These are phyloP conservation scores for Wasmannia auropunctata DNA, from an alignment of 1,140 invertebrate species.

Conservation along the genomic window DNA sequence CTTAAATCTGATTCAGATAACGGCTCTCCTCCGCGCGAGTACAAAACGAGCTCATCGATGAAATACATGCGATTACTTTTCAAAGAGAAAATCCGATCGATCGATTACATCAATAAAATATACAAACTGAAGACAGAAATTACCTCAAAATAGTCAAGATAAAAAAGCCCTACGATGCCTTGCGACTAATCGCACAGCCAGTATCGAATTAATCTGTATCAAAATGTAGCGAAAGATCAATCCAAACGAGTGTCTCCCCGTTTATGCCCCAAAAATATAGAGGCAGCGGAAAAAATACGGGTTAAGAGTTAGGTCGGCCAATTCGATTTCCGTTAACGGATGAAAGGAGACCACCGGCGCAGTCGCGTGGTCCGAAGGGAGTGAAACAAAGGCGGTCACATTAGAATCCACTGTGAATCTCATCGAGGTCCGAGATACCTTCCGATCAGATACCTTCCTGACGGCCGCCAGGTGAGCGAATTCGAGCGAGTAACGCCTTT, in stretches of 20 bases:
- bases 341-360: constrained; percentile 13
- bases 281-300: neutral
- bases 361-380: neutral
- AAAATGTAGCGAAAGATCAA: neutral
- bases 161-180: neutral
- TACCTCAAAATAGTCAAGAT: too few species aligned
- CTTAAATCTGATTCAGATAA: constrained; percentile 77
- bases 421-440: constrained; percentile 57
- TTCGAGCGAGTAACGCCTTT: constrained; percentile 75
- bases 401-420: constrained; percentile 74
- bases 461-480: constrained; percentile 73
- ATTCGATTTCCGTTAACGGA: constrained; percentile 49
- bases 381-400: constrained; percentile 71
- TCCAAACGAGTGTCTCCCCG: neutral
- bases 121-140: neutral
- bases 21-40: constrained; percentile 49
- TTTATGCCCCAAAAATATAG: constrained; percentile 9
- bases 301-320: constrained; percentile 35
- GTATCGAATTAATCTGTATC: neutral
- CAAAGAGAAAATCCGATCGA: constrained; percentile 67
- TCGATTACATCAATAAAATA: neutral
- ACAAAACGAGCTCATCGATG: constrained; percentile 60
- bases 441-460: constrained; percentile 1
- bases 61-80: constrained; percentile 56
- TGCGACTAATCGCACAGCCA: neutral